Evolutionary conservation across 2,888 invertebrate genomes (phyloP).

Genomic region (Asteroscopus sphinx): DNA sequence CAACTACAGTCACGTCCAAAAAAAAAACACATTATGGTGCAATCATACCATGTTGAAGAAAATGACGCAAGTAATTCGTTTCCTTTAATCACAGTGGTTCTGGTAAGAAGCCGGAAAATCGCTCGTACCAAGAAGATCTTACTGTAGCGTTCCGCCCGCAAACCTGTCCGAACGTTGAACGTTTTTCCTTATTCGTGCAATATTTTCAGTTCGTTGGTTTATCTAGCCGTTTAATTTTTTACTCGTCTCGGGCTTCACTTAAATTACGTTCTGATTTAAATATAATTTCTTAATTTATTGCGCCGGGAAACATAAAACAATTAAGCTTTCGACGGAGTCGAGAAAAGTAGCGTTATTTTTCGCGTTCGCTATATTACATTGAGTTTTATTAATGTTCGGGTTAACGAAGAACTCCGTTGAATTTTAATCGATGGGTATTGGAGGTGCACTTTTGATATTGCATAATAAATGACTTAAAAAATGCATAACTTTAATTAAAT

Average conservation of each 20-base stretch:
- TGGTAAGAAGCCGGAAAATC: conserved; percentile 11
- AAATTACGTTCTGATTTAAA: conserved; percentile 54
- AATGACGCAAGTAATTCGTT: neutral
- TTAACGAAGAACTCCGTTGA: conserved; percentile 12
- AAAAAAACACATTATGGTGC: no score
- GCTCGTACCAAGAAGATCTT: conserved; percentile 9
- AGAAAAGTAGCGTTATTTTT: conserved; percentile 34
- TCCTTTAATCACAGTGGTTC: conserved; percentile 8
- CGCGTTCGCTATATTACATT: conserved; percentile 26
- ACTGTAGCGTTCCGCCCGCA: conserved; percentile 1
- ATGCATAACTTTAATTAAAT: no score
- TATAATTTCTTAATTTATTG: conserved; percentile 56
- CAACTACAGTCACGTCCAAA: no score
- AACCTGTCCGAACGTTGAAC: conserved; percentile 19
- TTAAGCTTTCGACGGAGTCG: conserved; percentile 42
- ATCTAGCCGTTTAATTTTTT: conserved; percentile 50
- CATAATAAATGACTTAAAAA: neutral
- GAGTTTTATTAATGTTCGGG: conserved; percentile 19
- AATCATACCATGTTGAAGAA: neutral
- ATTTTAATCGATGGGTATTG: conserved; percentile 10
- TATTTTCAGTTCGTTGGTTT: conserved; percentile 54
- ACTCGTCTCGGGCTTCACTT: conserved; percentile 51
- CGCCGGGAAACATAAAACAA: conserved; percentile 53
- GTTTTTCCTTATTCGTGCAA: conserved; percentile 20
- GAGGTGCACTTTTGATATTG: neutral